phyloP scores from a whole-genome alignment of 92 coral and sea anemone species.

The Epizoanthus ramosus region DNA sequence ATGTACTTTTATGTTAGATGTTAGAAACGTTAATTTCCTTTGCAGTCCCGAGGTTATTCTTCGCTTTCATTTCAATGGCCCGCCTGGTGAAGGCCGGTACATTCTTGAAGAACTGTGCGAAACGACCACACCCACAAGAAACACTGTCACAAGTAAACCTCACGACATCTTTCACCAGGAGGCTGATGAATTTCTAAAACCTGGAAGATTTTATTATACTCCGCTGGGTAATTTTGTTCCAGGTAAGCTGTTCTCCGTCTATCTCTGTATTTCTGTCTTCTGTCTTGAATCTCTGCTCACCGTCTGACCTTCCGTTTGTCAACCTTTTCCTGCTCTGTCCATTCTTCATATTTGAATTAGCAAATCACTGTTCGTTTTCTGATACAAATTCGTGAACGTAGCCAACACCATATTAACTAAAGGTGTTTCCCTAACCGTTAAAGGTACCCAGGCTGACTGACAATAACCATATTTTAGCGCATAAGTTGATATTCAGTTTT shows the following conservation, averaged over 20 bases:
- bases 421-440: too few relatives aligned
- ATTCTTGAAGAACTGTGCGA: conserved; percentile 65
- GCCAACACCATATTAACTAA: too few relatives aligned
- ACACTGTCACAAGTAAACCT: conserved; percentile 62
- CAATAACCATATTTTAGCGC: too few relatives aligned
- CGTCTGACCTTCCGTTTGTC: too few relatives aligned
- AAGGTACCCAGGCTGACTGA: too few relatives aligned
- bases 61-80: conserved; percentile 68
- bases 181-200: conserved; percentile 67
- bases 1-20: neutral
- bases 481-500: too few relatives aligned
- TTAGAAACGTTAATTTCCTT: too few relatives aligned
- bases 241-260: conserved; percentile 39
- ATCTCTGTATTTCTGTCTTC: neutral
- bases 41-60: conserved; percentile 65
- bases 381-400: too few relatives aligned
- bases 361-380: too few relatives aligned
- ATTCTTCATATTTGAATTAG: too few relatives aligned
- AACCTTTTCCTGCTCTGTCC: too few relatives aligned
- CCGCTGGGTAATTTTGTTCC: conserved; percentile 64
- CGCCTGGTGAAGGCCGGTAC: conserved; percentile 60
- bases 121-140: conserved; percentile 59
- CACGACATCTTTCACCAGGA: conserved; percentile 77
- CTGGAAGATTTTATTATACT: conserved; percentile 60
- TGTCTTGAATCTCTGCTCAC: too few relatives aligned